Percentiles rank a stretch among this genome's conserved stretches.
These are phyloP conservation scores for Archaeoteleia sp. DNA, from an alignment of 2,888 invertebrate genomes.

Conservation along the genomic window DNA sequence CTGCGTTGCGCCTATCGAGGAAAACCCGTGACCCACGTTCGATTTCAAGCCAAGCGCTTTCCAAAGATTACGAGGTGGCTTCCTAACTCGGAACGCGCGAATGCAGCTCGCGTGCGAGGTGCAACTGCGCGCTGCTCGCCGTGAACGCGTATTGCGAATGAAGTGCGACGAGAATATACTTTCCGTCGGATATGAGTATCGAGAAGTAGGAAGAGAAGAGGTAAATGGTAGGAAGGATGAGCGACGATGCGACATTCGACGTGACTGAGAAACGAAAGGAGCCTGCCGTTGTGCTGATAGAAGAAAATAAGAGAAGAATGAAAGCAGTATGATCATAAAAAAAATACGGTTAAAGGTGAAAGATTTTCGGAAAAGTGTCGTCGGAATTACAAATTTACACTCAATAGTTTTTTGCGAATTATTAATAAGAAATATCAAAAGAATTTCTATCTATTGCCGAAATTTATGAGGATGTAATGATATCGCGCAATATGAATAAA, in stretches of 20 bases:
- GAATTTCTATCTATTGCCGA: no score
- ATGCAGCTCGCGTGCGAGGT: slow-evolving; percentile 37
- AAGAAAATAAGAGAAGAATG: not conserved
- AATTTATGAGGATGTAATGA: no score
- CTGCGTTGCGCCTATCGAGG: slow-evolving; percentile 31
- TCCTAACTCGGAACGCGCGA: slow-evolving; percentile 49
- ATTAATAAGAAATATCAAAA: no score
- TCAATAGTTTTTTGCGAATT: no score
- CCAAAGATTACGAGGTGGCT: slow-evolving; percentile 54
- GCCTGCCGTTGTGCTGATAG: not conserved
- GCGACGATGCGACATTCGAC: slow-evolving; percentile 24
- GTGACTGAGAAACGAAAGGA: slow-evolving; percentile 14
- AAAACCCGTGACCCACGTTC: slow-evolving; percentile 45
- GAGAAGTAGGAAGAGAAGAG: slow-evolving; percentile 47
- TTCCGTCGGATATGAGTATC: slow-evolving; percentile 43
- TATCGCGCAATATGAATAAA: no score
- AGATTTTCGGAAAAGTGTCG: no score
- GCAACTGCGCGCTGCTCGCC: slow-evolving; percentile 23
- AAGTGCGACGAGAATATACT: slow-evolving; percentile 49
- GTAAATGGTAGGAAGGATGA: slow-evolving; percentile 47
- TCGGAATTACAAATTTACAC: no score
- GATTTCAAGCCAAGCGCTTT: slow-evolving; percentile 49
- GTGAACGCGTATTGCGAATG: slow-evolving; percentile 46
- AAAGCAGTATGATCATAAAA: not conserved
- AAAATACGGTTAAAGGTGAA: no score